phyloP scores from a whole-genome alignment of 2,797 vertebrate genomes.

The Botia kubotai region DNA sequence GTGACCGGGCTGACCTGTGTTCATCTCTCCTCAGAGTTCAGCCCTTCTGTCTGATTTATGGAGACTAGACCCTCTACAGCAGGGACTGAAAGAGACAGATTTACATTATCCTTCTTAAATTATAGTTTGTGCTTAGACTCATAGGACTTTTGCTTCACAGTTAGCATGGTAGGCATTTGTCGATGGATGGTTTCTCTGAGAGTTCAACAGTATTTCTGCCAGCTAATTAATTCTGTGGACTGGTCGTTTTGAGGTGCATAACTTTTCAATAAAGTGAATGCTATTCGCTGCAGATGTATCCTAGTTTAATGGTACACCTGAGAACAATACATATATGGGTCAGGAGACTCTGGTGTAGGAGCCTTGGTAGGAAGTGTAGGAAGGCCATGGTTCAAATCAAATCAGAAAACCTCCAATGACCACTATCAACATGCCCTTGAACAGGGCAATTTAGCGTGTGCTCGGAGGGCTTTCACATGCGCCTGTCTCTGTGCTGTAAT shows the following conservation, averaged over 20 bases:
- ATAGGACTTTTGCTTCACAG: constrained; percentile 5
- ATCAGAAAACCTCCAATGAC: constrained; percentile 28
- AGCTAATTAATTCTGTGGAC: constrained; percentile 5
- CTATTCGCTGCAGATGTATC: background rate
- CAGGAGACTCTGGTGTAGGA: constrained; percentile 13
- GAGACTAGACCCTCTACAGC: background rate
- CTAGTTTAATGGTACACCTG: constrained; percentile 15
- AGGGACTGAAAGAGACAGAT: constrained; percentile 43
- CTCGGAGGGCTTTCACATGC: constrained; percentile 10
- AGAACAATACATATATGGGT: constrained; percentile 16
- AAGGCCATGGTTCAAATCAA: constrained; percentile 36
- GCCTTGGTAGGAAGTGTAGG: background rate
- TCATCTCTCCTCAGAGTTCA: background rate
- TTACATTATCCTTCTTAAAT: constrained; percentile 40
- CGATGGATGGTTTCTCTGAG: background rate
- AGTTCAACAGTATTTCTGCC: background rate
- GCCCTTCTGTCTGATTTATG: background rate
- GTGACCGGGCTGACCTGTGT: constrained; percentile 4
- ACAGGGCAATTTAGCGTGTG: constrained; percentile 8
- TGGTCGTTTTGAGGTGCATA: constrained; percentile 3
- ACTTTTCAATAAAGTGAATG: constrained; percentile 7
- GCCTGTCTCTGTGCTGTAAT: background rate
- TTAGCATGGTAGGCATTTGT: constrained; percentile 2
- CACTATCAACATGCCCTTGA: constrained; percentile 34
- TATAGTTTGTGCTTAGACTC: constrained; percentile 24